Percentiles rank a stretch among this genome's conserved stretches.
These are phyloP conservation scores for Platycheirus rosarum DNA, from an alignment of 2,888 invertebrate species.

Conservation along the genomic window DNA sequence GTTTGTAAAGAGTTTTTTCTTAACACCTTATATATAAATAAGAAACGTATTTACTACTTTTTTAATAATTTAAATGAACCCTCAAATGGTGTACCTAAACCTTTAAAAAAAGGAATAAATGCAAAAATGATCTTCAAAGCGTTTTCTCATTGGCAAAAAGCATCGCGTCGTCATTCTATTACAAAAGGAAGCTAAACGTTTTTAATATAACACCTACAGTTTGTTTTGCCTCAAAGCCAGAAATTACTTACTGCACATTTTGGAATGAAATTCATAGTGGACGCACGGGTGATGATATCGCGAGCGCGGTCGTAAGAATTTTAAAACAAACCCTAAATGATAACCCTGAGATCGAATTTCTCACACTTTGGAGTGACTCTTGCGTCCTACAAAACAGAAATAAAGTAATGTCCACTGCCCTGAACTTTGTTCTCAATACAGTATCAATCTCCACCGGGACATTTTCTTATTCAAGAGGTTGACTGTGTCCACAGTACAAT, in stretches of 20 bases:
- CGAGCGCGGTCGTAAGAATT: conserved; percentile 18
- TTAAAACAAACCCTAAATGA: not conserved
- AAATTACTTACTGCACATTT: conserved; percentile 1
- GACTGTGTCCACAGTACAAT: no score
- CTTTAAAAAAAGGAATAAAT: no score
- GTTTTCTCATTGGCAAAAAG: not conserved
- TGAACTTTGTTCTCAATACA: not conserved
- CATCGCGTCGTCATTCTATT: conserved; percentile 4
- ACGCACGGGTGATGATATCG: not conserved
- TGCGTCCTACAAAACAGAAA: conserved; percentile 11
- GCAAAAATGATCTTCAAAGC: conserved; percentile 5
- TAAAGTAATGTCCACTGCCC: conserved; percentile 9
- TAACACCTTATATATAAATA: no score
- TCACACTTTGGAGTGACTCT: no score
- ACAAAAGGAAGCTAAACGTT: conserved; percentile 11
- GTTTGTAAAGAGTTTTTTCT: no score
- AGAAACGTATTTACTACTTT: no score
- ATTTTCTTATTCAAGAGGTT: no score
- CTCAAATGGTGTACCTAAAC: no score
- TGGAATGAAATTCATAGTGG: conserved; percentile 13
- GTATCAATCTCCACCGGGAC: no score
- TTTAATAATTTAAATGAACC: no score
- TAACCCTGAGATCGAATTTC: no score
- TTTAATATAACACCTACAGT: conserved; percentile 17
- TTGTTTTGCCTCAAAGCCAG: not conserved